phyloP scores from a whole-genome alignment of 2,113 vertebrate species.

The Arothron firmamentum region DNA sequence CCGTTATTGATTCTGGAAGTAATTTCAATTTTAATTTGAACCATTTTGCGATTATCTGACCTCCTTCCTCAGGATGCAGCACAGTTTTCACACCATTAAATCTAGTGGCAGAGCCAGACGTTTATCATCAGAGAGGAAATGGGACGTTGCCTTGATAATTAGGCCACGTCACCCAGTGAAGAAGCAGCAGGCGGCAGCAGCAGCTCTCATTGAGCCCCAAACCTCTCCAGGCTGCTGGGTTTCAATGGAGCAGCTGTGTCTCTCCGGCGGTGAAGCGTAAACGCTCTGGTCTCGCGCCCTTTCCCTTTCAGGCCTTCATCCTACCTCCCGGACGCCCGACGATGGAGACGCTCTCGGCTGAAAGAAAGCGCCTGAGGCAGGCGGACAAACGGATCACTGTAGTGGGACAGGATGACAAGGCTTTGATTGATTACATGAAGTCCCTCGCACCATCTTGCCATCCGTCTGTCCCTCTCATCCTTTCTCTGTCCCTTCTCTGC shows the following conservation, averaged over 20 bases:
- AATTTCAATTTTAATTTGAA: no score
- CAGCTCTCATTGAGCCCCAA: constrained; percentile 51
- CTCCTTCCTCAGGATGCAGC: constrained; percentile 17
- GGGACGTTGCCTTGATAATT: constrained; percentile 53
- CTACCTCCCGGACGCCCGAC: constrained; percentile 30
- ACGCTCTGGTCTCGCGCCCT: constrained; percentile 22
- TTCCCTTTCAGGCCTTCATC: constrained; percentile 28
- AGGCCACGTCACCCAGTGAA: constrained; percentile 65
- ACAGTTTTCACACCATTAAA: constrained; percentile 31
- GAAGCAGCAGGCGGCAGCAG: constrained; percentile 67
- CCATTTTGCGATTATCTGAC: not conserved
- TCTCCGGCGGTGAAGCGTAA: constrained; percentile 32
- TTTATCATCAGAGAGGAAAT: constrained; percentile 9
- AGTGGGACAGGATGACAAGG: constrained; percentile 13
- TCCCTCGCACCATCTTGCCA: constrained; percentile 18
- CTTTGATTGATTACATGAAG: constrained; percentile 36
- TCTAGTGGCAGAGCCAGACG: constrained; percentile 16
- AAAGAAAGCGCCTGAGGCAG: constrained; percentile 46
- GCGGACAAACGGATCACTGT: constrained; percentile 54
- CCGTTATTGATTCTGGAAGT: no score
- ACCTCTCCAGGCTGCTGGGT: constrained; percentile 41
- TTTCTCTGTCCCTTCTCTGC: not conserved
- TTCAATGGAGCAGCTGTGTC: constrained; percentile 63
- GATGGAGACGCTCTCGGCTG: constrained; percentile 34
- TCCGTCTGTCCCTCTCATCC: constrained; percentile 2